Conservation (phyloP, 2,113 vertebrate species). For the Sus scrofa region T2T-Sscrofa CM000828.6:55942001-55942500, state of each 20-base stretch:
- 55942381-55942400: background rate
- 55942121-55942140: background rate
- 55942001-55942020: background rate
- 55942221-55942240: background rate
- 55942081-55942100: background rate
- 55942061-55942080: fast-evolving
- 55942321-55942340: background rate
- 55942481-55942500: background rate
- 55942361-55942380: background rate
- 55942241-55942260: background rate
- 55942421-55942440: no score
- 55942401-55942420: background rate
- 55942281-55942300: background rate
- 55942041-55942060: background rate
- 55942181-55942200: background rate
- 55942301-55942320: background rate
- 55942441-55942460: fast-evolving
- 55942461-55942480: no score
- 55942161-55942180: background rate
- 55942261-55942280: background rate
- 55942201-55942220: background rate
- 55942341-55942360: no score
- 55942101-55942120: background rate
- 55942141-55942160: background rate
- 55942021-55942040: background rate